These are phyloP conservation scores for Burhinus bistriatus DNA, from an alignment of 2,113 vertebrate species.

Conservation along the genomic window DNA sequence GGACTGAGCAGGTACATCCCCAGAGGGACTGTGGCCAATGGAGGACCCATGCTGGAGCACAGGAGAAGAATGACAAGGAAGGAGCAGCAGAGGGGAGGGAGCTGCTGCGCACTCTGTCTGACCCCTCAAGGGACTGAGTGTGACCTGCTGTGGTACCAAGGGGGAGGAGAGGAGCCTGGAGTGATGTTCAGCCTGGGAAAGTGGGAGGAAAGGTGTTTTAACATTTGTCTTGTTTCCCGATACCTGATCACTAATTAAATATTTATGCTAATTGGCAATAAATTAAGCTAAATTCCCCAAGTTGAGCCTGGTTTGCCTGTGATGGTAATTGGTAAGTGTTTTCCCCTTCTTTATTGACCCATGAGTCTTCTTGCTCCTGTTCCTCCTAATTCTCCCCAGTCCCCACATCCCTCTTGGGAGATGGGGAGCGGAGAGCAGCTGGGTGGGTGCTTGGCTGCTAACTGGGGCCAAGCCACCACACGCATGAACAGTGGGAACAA, in stretches of 20 bases:
- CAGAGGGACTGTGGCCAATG: background rate
- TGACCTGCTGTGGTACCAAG: background rate
- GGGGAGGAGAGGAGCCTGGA: background rate
- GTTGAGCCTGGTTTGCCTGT: background rate
- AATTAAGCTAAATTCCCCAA: background rate
- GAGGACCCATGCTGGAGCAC: accelerated
- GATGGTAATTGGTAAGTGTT: background rate
- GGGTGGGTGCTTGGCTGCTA: background rate
- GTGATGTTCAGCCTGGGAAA: background rate
- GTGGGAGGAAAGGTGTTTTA: background rate
- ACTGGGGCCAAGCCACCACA: background rate
- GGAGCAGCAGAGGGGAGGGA: background rate
- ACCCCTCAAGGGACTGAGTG: background rate
- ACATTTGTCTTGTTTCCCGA: background rate
- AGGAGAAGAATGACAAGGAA: background rate
- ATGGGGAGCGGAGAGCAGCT: background rate
- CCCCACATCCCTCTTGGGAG: background rate
- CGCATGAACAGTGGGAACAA: background rate
- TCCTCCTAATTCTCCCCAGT: background rate
- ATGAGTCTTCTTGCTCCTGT: background rate
- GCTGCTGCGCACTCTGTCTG: accelerated
- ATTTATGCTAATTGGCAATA: background rate
- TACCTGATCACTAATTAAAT: background rate
- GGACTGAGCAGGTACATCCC: background rate
- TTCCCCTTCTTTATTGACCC: background rate